These are phyloP conservation scores for Ia io DNA, from an alignment of 2,113 vertebrate species.

Conservation along the genomic window DNA sequence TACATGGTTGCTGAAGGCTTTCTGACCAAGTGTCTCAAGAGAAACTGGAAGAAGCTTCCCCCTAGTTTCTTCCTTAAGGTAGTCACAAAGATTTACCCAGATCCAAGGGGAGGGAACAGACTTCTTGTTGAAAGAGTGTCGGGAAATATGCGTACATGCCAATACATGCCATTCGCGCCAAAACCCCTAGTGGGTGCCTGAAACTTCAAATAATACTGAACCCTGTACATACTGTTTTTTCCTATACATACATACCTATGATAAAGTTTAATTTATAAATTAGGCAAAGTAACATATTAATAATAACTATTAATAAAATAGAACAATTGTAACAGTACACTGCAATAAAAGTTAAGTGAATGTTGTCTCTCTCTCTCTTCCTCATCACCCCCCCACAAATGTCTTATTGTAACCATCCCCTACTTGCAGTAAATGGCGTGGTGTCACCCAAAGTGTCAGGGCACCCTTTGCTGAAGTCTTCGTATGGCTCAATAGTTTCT, in stretches of 20 bases:
- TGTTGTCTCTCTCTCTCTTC: neutral
- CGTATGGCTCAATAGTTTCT: neutral
- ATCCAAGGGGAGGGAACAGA: neutral
- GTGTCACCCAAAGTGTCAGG: neutral
- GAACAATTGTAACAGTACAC: neutral
- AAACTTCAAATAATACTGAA: too few species aligned
- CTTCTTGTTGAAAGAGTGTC: neutral
- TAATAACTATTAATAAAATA: neutral
- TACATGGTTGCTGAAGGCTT: neutral
- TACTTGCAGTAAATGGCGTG: neutral
- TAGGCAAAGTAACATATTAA: neutral
- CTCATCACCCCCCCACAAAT: neutral
- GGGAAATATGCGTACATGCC: neutral
- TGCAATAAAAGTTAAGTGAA: neutral
- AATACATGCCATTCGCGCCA: neutral
- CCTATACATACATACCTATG: neutral
- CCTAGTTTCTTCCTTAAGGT: neutral
- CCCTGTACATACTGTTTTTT: neutral
- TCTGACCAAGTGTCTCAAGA: neutral
- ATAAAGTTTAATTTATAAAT: neutral
- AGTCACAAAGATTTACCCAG: neutral
- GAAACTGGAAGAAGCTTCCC: neutral
- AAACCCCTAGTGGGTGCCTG: too few species aligned
- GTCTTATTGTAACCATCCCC: neutral
- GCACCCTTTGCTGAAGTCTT: neutral